Conservation (phyloP, 2,888 invertebrate species). For the Noctua pronuba region DNA sequence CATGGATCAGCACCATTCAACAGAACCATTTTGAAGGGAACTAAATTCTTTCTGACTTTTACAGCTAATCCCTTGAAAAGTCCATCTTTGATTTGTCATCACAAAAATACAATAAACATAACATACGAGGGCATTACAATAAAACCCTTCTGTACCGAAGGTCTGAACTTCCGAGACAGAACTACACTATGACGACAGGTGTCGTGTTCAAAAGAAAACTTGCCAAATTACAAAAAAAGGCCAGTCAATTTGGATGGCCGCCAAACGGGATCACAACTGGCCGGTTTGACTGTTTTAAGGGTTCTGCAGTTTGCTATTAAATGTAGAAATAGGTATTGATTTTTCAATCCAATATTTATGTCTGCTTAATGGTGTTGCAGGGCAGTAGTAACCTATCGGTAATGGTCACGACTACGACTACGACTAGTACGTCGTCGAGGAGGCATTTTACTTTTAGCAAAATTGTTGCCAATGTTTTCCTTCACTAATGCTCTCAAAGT, state of each 20-base stretch:
- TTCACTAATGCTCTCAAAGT: background rate
- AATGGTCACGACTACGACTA: background rate
- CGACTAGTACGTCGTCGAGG: background rate
- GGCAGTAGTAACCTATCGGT: background rate
- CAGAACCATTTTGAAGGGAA: too few relatives aligned
- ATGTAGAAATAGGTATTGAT: slow-evolving; percentile 7
- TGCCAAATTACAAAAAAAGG: slow-evolving; percentile 85
- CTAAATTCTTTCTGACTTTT: background rate
- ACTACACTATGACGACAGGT: slow-evolving; percentile 81
- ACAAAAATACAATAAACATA: slow-evolving; percentile 14
- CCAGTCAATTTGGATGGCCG: slow-evolving; percentile 81
- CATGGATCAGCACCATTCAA: too few relatives aligned
- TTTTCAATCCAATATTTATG: background rate
- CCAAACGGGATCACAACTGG: slow-evolving; percentile 76
- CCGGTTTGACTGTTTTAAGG: slow-evolving; percentile 39
- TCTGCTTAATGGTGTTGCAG: background rate
- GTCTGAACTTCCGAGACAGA: slow-evolving; percentile 76
- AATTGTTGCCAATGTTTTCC: background rate
- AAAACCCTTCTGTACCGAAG: slow-evolving; percentile 44
- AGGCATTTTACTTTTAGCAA: background rate
- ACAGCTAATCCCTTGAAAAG: background rate
- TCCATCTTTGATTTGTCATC: slow-evolving; percentile 11
- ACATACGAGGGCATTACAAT: slow-evolving; percentile 2
- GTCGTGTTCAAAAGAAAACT: slow-evolving; percentile 77
- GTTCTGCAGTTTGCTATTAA: slow-evolving; percentile 32